These are phyloP conservation scores for Manis pentadactyla DNA, from an alignment of 2,797 vertebrate species.

Conservation along the genomic window DNA sequence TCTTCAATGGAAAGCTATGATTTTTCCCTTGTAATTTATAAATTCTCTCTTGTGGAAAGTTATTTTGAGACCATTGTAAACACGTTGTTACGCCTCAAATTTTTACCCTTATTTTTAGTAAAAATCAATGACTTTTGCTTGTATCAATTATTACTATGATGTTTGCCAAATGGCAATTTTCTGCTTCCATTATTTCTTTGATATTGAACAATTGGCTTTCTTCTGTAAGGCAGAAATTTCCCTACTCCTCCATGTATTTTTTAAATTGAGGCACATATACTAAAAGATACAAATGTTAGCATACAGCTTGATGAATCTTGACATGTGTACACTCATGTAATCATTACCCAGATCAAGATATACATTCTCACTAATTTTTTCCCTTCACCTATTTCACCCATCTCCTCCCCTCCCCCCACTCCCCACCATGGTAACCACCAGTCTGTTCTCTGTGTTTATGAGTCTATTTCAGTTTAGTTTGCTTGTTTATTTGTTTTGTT, in stretches of 20 bases:
- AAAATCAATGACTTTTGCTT: neutral
- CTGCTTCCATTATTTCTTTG: neutral
- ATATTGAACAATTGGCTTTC: neutral
- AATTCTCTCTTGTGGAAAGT: neutral
- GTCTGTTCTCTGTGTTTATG: too few species aligned
- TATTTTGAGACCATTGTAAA: slow-evolving; percentile 12
- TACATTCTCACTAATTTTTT: too few species aligned
- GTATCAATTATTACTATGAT: neutral
- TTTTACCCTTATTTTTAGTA: neutral
- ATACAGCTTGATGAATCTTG: too few species aligned
- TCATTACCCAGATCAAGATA: too few species aligned
- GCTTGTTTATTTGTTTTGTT: too few species aligned
- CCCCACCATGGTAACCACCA: too few species aligned
- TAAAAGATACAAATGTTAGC: too few species aligned
- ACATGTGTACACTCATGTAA: too few species aligned
- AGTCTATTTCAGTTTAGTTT: too few species aligned
- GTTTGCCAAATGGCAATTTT: neutral
- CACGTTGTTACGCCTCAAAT: neutral
- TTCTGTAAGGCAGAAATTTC: neutral
- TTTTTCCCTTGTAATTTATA: neutral
- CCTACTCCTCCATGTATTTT: neutral
- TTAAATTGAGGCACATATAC: too few species aligned
- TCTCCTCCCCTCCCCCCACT: too few species aligned
- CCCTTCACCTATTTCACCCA: too few species aligned
- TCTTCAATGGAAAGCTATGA: neutral